phyloP scores from a whole-genome alignment of 37 sponge, comb jelly and placozoan genomes.

The Theonella swinhoei region DNA sequence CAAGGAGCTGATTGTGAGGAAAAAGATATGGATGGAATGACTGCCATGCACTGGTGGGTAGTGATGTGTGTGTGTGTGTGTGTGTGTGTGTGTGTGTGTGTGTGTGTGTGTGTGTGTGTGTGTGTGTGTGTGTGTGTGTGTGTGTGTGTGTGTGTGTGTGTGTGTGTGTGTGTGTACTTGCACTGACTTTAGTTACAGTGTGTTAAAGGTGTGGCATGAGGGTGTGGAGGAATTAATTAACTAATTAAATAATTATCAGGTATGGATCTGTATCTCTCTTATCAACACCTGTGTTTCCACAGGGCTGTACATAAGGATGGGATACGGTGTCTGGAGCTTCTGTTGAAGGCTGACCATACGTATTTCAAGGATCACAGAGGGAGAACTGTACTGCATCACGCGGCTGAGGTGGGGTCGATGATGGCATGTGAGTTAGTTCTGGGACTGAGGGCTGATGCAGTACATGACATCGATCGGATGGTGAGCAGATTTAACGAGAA shows the following conservation, averaged over 20 bases:
- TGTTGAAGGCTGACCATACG: slow-evolving; percentile 76
- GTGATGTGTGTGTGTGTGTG: not conserved
- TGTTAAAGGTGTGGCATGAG: not conserved
- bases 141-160: not conserved
- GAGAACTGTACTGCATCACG: slow-evolving; percentile 71
- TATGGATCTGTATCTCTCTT: not conserved
- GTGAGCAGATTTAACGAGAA: too few species aligned
- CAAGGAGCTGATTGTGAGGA: slow-evolving; percentile 82
- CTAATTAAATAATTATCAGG: not conserved
- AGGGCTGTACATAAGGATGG: slow-evolving; percentile 74
- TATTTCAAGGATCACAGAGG: slow-evolving; percentile 88
- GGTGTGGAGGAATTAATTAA: not conserved
- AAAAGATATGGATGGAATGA: slow-evolving; percentile 86
- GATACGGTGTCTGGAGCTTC: slow-evolving; percentile 52
- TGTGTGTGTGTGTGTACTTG: too few species aligned
- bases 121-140: slow-evolving; percentile 16
- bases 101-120: not conserved
- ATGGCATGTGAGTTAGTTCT: slow-evolving; percentile 57
- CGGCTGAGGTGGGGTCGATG: slow-evolving; percentile 76
- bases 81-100: slow-evolving; percentile 4
- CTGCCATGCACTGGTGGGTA: slow-evolving; percentile 90
- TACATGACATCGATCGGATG: slow-evolving; percentile 81
- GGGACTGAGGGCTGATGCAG: slow-evolving; percentile 58
- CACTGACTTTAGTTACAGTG: not conserved
- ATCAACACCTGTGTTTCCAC: not conserved